phyloP scores from a whole-genome alignment of 2,888 invertebrate genomes.

The Exephanes ischioxanthus region DNA sequence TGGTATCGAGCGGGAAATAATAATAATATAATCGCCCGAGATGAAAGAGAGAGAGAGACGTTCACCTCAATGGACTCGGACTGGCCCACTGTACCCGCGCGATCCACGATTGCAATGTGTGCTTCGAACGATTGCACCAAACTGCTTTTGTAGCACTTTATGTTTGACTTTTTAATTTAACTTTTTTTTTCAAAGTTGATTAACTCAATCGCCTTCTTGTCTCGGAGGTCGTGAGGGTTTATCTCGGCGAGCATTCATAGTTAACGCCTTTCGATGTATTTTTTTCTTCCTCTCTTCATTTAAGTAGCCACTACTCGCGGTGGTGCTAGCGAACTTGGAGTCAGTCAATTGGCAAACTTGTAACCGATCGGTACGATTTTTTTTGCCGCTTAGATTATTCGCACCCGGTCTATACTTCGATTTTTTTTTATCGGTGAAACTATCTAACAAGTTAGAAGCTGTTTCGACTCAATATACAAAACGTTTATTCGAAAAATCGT shows the following conservation, averaged over 20 bases:
- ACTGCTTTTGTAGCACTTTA: background rate
- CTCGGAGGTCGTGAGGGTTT: constrained; percentile 54
- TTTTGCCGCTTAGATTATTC: background rate
- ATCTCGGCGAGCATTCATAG: constrained; percentile 35
- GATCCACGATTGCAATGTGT: background rate
- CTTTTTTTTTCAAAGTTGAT: constrained; percentile 14
- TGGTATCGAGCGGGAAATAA: background rate
- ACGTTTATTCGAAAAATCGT: background rate
- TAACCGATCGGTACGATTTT: constrained; percentile 26
- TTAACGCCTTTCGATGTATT: constrained; percentile 34
- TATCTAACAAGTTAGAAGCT: background rate
- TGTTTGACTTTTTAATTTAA: background rate
- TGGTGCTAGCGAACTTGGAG: background rate
- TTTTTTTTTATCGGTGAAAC: background rate
- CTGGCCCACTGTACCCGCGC: constrained; percentile 36
- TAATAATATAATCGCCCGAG: background rate
- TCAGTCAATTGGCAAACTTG: constrained; percentile 10
- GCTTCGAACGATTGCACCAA: constrained; percentile 16
- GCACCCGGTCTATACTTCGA: background rate
- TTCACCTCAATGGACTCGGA: constrained; percentile 21
- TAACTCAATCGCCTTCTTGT: constrained; percentile 57
- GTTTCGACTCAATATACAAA: background rate
- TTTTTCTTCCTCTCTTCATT: constrained; percentile 7
- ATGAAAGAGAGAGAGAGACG: background rate
- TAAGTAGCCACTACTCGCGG: constrained; percentile 7